A percentile compares a stretch with the other conserved stretches of the same genome.
Evolutionary conservation across 1,140 invertebrate species (phyloP).

Genomic region (Cyclina sinensis): DNA sequence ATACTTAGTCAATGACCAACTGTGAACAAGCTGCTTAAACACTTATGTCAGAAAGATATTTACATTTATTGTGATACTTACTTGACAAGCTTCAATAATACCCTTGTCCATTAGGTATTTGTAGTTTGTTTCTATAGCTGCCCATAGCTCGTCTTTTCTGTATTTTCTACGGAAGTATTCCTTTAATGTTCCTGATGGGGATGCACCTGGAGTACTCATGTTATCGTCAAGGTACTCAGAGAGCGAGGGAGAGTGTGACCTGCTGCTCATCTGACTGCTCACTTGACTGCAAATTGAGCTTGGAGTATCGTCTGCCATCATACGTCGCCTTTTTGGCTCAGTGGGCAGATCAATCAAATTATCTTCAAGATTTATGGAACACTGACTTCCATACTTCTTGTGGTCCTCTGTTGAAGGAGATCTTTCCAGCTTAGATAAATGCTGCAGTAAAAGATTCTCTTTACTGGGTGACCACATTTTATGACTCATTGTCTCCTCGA

Average conservation of each 20-base stretch:
- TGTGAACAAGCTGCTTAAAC: too few relatives aligned
- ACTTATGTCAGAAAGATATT: too few relatives aligned
- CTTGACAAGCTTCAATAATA: slow-evolving; percentile 95
- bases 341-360: slow-evolving; percentile 70
- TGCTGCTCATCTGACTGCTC: slow-evolving; percentile 74
- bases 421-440: slow-evolving; percentile 45
- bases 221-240: slow-evolving; percentile 72
- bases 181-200: slow-evolving; percentile 71
- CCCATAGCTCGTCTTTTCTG: slow-evolving; percentile 93
- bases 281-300: slow-evolving; percentile 64
- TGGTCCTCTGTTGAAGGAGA: slow-evolving; percentile 59
- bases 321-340: slow-evolving; percentile 75
- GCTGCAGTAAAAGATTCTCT: slow-evolving; percentile 52
- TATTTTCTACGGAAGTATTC: slow-evolving; percentile 76
- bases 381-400: slow-evolving; percentile 61
- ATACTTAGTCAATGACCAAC: too few relatives aligned
- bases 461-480: slow-evolving; percentile 55
- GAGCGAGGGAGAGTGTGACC: slow-evolving; percentile 74
- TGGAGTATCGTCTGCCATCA: slow-evolving; percentile 71
- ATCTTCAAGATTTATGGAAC: slow-evolving; percentile 58
- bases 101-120: slow-evolving; percentile 98
- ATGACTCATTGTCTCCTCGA: slow-evolving; percentile 21
- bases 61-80: too few relatives aligned
- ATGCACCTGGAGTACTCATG: slow-evolving; percentile 68
- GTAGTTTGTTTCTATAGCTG: slow-evolving; percentile 93